Percentiles rank a stretch among this genome's conserved stretches.
phyloP scores from a whole-genome alignment of 2,113 vertebrate species.

The Oryzias celebensis region DNA sequence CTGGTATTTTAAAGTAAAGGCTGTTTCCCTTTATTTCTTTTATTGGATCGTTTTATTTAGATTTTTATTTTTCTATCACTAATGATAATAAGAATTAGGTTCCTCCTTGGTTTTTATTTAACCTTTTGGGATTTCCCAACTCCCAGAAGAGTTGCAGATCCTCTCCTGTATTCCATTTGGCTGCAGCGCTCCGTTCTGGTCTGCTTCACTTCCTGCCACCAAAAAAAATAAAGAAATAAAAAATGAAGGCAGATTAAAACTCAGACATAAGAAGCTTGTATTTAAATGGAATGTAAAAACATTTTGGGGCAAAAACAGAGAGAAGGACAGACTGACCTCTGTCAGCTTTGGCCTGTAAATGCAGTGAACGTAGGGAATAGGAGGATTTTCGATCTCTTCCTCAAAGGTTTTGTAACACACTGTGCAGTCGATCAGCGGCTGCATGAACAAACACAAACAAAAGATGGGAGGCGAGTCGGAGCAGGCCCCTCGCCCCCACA shows the following conservation, averaged over 20 bases:
- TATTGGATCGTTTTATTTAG: too few species aligned
- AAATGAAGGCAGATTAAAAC: neutral
- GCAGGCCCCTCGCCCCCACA: neutral
- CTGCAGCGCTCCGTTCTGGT: conserved; percentile 60
- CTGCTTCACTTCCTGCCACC: conserved; percentile 57
- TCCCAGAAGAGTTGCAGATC: conserved; percentile 60
- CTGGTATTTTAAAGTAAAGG: too few species aligned
- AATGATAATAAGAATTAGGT: too few species aligned
- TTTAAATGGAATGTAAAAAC: neutral
- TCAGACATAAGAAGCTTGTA: neutral
- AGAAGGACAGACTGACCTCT: conserved; percentile 44
- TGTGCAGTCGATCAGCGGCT: conserved; percentile 77
- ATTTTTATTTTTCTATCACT: too few species aligned
- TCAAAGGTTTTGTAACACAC: conserved; percentile 71
- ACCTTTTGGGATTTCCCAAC: neutral
- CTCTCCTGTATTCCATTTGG: conserved; percentile 58
- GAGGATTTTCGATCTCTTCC: conserved; percentile 60
- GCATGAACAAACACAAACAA: conserved; percentile 46
- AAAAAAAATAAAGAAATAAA: neutral
- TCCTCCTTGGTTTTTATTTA: neutral
- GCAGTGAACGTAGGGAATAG: conserved; percentile 75
- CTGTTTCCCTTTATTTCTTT: too few species aligned
- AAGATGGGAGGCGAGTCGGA: conserved; percentile 22
- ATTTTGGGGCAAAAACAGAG: neutral
- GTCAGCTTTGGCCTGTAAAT: conserved; percentile 67